phyloP scores from a whole-genome alignment of 2,888 invertebrate species.

The Drosophila algonquin region DNA sequence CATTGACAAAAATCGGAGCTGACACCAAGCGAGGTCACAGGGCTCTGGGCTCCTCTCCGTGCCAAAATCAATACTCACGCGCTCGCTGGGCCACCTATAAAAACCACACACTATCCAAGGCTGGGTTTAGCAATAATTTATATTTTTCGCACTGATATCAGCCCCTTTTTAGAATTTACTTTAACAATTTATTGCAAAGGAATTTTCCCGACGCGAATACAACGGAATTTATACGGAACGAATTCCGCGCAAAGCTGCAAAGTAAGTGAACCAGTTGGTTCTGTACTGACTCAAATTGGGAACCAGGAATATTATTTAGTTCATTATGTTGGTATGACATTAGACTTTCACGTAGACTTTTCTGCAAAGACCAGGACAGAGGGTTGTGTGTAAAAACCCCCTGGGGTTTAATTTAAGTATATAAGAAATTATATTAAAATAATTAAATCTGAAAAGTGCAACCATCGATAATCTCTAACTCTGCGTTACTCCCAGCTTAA shows the following conservation, averaged over 20 bases:
- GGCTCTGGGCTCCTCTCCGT: neutral
- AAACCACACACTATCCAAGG: neutral
- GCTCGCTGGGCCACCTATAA: slow-evolving; percentile 11
- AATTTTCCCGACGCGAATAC: slow-evolving; percentile 26
- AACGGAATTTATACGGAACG: too few species aligned
- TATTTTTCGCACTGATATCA: slow-evolving; percentile 8
- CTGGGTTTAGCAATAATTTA: slow-evolving; percentile 19
- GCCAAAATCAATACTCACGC: slow-evolving; percentile 71
- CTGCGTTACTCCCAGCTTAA: too few species aligned
- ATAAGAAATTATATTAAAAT: too few species aligned
- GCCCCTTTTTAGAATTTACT: slow-evolving; percentile 3
- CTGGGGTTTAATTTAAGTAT: too few species aligned
- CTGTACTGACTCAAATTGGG: too few species aligned
- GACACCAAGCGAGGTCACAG: slow-evolving; percentile 64
- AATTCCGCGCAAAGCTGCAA: too few species aligned
- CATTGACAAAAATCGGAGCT: slow-evolving; percentile 68
- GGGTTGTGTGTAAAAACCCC: too few species aligned
- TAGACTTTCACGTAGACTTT: neutral
- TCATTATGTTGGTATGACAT: neutral
- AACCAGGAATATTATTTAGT: too few species aligned
- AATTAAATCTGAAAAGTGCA: too few species aligned
- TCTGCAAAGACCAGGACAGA: too few species aligned
- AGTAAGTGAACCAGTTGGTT: too few species aligned
- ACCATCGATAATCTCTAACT: too few species aligned
- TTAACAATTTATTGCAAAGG: slow-evolving; percentile 5